Evolutionary conservation across 2,888 invertebrate species (phyloP).

Genomic region (Pollenia griseotomentosa): DNA sequence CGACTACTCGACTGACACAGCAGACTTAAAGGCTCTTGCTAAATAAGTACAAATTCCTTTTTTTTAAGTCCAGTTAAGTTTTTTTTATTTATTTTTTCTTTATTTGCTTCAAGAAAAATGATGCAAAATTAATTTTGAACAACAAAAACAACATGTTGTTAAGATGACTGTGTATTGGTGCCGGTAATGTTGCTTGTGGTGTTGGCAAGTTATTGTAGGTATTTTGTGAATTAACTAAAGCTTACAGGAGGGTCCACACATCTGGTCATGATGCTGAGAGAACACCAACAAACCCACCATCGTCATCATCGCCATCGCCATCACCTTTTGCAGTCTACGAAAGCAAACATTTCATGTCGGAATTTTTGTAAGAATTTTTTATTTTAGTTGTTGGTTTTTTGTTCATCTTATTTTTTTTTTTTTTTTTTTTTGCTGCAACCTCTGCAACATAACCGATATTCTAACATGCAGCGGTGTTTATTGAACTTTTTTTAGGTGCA

Average conservation of each 20-base stretch:
- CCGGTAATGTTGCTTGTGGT: slow-evolving; percentile 32
- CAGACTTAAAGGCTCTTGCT: slow-evolving; percentile 66
- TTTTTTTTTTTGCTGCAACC: slow-evolving; percentile 33
- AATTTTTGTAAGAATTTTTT: slow-evolving; percentile 69
- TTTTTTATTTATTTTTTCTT: not conserved
- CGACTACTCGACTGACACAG: slow-evolving; percentile 10
- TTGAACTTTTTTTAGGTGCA: slow-evolving; percentile 65
- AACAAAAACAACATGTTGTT: slow-evolving; percentile 43
- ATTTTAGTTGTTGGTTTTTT: not conserved
- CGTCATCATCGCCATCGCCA: slow-evolving; percentile 46
- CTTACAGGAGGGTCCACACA: slow-evolving; percentile 72
- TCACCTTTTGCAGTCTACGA: slow-evolving; percentile 63
- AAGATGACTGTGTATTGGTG: slow-evolving; percentile 8
- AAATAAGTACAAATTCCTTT: slow-evolving; percentile 25
- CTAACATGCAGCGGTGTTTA: slow-evolving; percentile 71
- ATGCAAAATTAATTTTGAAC: slow-evolving; percentile 65
- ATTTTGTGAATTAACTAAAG: slow-evolving; percentile 57
- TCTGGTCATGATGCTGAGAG: slow-evolving; percentile 63
- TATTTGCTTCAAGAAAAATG: slow-evolving; percentile 66
- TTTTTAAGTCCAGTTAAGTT: slow-evolving; percentile 41
- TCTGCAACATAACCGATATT: slow-evolving; percentile 71
- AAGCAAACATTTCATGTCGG: slow-evolving; percentile 71
- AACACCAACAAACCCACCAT: slow-evolving; percentile 48
- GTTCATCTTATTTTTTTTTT: not conserved
- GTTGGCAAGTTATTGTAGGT: slow-evolving; percentile 56